Evolutionary conservation across 2,888 invertebrate species (phyloP), one percentile per base, ranked within the genome.

Genomic region (Eristalinus sepulchralis): DNA sequence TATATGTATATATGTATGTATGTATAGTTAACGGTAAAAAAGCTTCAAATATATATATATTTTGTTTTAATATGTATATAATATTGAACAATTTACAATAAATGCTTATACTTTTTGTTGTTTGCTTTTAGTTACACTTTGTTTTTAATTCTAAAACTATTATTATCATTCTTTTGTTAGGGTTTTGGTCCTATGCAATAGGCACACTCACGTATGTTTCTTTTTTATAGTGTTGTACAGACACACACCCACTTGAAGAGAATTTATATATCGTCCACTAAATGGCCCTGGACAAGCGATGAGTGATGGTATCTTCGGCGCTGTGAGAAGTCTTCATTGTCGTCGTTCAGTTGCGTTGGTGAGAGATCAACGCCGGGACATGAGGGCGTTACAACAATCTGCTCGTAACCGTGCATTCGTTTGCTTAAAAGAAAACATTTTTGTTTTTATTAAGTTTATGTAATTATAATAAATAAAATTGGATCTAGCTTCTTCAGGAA

Each of bases 291-390:
- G 47, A 97, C 95, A 5, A 96, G 95, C 0, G 97, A 95, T 34
- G 97, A 97, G 92, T 98, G 98, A 93, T 99, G 99, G 93, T 98
- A 99, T 88, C 97, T 95, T 89, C 97, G 95, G 88, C 99, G 95
- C 77, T 96, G 96, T 10, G 98, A 96, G 93, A 98, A 99, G 93
- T 99, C 99, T 92, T 97, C 96, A 92, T 98, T 99, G 91, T 98
- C 97, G 91, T 98, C 98, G 89, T 98, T 99, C 71, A 98, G 93
- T 91, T 98, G 97, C 83, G 98, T 96, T 73, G 97, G 96, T 88
- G 96, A 95, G 39, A 97, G 94, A 88, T 96, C 95, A 36, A 97
- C 95, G 73, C 96, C 96, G 0, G 96, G 95, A 92, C 96, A 96
- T 11, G 96, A 95, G 0, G 97, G 97, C 8, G 97, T 96, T 75